These are phyloP conservation scores for Solenodon paradoxus DNA, from an alignment of 2,113 vertebrate species.

Conservation along the genomic window DNA sequence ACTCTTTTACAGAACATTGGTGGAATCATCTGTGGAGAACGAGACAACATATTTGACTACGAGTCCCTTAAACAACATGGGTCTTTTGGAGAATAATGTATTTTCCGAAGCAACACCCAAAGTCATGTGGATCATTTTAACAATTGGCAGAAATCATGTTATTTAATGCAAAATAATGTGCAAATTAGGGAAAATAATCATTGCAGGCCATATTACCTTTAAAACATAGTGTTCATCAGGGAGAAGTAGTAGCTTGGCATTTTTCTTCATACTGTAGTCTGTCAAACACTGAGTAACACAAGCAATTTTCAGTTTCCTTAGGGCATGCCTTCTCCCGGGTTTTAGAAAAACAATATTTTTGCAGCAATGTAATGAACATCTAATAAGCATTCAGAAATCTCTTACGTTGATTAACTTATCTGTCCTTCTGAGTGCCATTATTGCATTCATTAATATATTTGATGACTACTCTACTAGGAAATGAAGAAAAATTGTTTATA, in stretches of 20 bases:
- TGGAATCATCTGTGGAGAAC: background rate
- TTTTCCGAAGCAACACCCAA: constrained; percentile 6
- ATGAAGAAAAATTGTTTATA: background rate
- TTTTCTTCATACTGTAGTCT: background rate
- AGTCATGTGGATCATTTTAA: background rate
- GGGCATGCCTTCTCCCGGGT: background rate
- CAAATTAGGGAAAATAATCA: background rate
- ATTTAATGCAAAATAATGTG: background rate
- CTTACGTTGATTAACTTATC: background rate
- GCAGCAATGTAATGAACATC: background rate
- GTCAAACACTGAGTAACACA: background rate
- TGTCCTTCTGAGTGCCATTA: background rate
- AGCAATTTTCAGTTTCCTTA: background rate
- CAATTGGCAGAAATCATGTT: background rate
- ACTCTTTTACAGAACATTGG: background rate
- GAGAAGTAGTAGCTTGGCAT: background rate
- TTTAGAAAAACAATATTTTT: background rate
- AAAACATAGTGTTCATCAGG: background rate
- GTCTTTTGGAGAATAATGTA: background rate
- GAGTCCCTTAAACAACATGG: background rate
- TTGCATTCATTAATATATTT: background rate
- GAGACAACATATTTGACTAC: background rate
- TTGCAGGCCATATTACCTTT: background rate
- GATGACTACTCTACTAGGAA: background rate
- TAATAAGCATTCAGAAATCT: constrained; percentile 6